Evolutionary conservation across 2,797 vertebrate genomes (phyloP), one percentile per base, ranked within the genome.

Genomic region (Xiphorhynchus erythropygius): DNA sequence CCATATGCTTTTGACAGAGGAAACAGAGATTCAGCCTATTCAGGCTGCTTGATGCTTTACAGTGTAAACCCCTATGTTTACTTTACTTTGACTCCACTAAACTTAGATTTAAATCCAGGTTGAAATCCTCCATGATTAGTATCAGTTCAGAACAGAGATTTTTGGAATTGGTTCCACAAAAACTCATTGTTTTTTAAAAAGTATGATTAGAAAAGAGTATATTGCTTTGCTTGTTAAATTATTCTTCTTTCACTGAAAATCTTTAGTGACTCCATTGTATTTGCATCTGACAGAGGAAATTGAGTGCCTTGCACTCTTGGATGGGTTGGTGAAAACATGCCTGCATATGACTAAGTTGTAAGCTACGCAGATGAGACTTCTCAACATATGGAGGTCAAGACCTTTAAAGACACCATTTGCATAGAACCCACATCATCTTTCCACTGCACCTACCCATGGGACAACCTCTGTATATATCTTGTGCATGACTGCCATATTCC

Each of bases 61-160:
- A 10, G 32, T 11, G 8, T 6, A 78, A 89, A 80, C 2, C 6
- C 0, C 0, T 4, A 5, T 7, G 27, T n/a, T 89, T 56, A 49
- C 15, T 39, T 60, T 39, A 28, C 28, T 83, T 86, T 76, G 69
- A 50, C 18, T 84, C 13, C 39, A 5, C 8, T 74, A 57, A 87
- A 64, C 21, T 49, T 79, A 47, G 11, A 25, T 8, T 74, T 30
- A 68, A 90, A 78, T 57, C 44, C 52, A 21, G 3, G 16, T 22
- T 81, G 46, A 78, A 94, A 65, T 64, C 9, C 32, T 89, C 35
- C 9, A 9, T 47, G 30, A 53, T 24, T 64, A 39, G 1, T 7
- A 5, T 47, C 16, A 35, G 37, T 47, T 79, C 28, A 73, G 65
- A 90, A n/a, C 5, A 47, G 13, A 67, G 14, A 0, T 33, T 62